Evolutionary conservation across 1,140 invertebrate species (phyloP).

Genomic region (Zaprionus davidi): DNA sequence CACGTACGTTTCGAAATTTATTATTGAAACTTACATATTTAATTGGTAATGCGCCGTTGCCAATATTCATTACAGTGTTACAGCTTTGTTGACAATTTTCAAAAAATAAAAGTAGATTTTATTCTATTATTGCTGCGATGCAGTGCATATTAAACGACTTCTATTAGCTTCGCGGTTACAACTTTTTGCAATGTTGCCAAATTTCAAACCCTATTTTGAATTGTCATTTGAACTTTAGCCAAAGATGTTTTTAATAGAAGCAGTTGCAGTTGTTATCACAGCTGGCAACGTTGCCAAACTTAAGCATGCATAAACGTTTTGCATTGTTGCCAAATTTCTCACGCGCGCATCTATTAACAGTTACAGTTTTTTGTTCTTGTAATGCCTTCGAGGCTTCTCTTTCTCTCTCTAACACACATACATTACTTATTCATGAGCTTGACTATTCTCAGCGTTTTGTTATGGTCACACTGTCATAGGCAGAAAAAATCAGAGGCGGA

Average conservation of each 20-base stretch:
- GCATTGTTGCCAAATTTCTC: constrained; percentile 32
- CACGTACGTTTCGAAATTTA: neutral
- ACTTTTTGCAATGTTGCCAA: constrained; percentile 23
- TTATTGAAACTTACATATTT: neutral
- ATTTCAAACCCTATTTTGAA: constrained; percentile 2
- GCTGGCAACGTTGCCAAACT: constrained; percentile 15
- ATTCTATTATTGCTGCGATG: neutral
- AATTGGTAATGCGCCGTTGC: constrained; percentile 7
- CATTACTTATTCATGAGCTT: neutral
- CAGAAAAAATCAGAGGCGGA: constrained; percentile 8
- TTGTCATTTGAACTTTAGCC: constrained; percentile 2
- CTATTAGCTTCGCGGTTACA: neutral
- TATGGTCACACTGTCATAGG: constrained; percentile 40
- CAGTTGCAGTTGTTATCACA: neutral
- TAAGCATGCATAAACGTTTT: neutral
- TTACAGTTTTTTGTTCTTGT: neutral
- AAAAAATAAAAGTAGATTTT: neutral
- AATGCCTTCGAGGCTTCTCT: neutral
- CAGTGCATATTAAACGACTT: neutral
- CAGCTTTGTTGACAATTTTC: too few species aligned
- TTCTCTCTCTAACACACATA: neutral
- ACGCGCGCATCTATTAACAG: neutral
- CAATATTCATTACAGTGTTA: constrained; percentile 10
- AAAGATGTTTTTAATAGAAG: neutral
- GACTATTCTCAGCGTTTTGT: constrained; percentile 19